These are phyloP conservation scores for Caerostris extrusa DNA, from an alignment of 1,140 invertebrate species.

Conservation along the genomic window DNA sequence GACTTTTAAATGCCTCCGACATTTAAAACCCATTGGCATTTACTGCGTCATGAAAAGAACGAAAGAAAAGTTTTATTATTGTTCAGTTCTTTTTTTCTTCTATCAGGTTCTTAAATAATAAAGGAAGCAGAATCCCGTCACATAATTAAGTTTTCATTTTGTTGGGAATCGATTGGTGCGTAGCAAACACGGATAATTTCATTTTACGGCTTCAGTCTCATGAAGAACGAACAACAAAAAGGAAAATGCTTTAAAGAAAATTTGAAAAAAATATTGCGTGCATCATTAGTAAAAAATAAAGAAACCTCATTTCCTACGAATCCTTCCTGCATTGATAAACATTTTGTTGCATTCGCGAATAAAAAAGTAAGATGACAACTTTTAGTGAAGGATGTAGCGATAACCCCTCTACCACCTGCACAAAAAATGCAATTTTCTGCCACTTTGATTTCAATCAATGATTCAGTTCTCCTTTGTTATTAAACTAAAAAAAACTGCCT, in stretches of 20 bases:
- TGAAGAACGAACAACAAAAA: background rate
- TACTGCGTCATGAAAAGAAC: background rate
- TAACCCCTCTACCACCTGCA: too few species aligned
- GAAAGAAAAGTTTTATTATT: background rate
- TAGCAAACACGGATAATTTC: background rate
- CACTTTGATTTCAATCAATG: too few species aligned
- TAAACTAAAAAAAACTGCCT: too few species aligned
- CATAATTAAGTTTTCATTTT: conserved; percentile 14
- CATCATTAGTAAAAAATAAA: background rate
- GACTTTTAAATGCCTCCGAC: background rate
- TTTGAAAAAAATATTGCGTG: background rate
- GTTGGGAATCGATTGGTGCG: background rate
- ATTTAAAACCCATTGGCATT: background rate
- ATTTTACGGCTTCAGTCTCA: background rate
- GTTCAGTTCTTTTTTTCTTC: background rate
- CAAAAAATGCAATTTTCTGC: too few species aligned
- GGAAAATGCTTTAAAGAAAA: background rate
- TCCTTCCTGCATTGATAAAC: background rate
- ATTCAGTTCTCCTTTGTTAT: too few species aligned
- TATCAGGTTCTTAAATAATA: background rate
- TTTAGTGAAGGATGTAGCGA: too few species aligned
- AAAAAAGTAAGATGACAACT: background rate
- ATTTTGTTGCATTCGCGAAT: background rate
- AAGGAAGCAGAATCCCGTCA: background rate
- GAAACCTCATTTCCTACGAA: background rate